A percentile compares a stretch with the other conserved stretches of the same genome.
phyloP scores from a whole-genome alignment of 2,113 vertebrate genomes.

The Mohoua ochrocephala region DNA sequence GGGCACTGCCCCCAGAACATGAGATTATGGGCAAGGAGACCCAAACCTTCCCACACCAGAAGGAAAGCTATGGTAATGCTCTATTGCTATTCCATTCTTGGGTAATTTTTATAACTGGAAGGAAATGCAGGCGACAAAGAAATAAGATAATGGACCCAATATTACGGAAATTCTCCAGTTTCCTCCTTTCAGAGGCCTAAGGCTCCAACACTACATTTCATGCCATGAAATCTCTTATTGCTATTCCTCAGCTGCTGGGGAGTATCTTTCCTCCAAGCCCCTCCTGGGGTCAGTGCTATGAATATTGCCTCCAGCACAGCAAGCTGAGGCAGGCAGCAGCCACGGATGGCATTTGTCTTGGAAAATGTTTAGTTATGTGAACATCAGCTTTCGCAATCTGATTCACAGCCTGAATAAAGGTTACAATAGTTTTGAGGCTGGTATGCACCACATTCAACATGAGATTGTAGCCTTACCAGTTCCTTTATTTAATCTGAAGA shows the following conservation, averaged over 20 bases:
- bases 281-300: not conserved
- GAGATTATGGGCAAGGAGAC: not conserved
- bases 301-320: not conserved
- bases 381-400: not conserved
- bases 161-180: not conserved
- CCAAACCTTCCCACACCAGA: not conserved
- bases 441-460: not conserved
- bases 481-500: not conserved
- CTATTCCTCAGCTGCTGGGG: not conserved
- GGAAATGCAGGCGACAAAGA: not conserved
- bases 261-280: not conserved
- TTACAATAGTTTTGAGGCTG: not conserved
- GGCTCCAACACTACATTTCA: not conserved
- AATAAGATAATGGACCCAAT: not conserved
- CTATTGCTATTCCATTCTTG: not conserved
- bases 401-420: not conserved
- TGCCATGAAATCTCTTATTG: not conserved
- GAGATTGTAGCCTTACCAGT: not conserved
- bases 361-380: not conserved
- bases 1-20: fast-evolving
- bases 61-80: not conserved
- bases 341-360: not conserved
- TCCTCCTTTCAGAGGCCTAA: not conserved
- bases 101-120: not conserved
- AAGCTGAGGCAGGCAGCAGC: constrained; percentile 6